Evolutionary conservation across 2,113 vertebrate species (phyloP).

Genomic region (Forbesichthys agassizii): DNA sequence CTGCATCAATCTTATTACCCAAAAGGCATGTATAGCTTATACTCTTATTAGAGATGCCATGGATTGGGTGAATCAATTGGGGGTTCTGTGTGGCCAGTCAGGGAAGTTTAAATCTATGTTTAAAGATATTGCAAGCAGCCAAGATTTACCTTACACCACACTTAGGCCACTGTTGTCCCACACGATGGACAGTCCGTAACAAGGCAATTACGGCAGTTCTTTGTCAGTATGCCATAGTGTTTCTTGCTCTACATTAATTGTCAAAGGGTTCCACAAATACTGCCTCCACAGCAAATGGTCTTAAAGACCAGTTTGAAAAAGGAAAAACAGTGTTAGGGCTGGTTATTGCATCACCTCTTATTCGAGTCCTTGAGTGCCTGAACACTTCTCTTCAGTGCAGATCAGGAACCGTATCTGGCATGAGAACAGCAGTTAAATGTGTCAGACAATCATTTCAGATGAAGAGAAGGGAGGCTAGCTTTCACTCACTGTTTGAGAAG

Average conservation of each 20-base stretch:
- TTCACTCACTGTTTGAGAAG: slow-evolving; percentile 10
- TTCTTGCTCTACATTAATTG: slow-evolving; percentile 17
- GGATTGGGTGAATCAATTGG: slow-evolving; percentile 20
- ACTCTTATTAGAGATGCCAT: slow-evolving; percentile 2
- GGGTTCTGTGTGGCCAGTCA: slow-evolving; percentile 12
- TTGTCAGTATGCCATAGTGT: slow-evolving; percentile 13
- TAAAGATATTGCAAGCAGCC: background rate
- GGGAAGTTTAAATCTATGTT: slow-evolving; percentile 2
- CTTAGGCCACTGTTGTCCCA: background rate
- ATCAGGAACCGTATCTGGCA: slow-evolving; percentile 1
- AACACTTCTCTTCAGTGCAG: slow-evolving; percentile 24
- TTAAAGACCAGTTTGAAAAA: slow-evolving; percentile 21
- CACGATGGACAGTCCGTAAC: background rate
- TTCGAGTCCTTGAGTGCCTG: slow-evolving; percentile 16
- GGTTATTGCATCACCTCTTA: slow-evolving; percentile 18
- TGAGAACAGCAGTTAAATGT: slow-evolving; percentile 10
- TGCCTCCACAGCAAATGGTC: slow-evolving; percentile 18
- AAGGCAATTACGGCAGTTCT: background rate
- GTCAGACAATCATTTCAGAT: slow-evolving; percentile 11
- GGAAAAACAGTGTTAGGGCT: slow-evolving; percentile 13
- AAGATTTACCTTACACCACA: background rate
- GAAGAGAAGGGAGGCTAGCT: slow-evolving; percentile 1
- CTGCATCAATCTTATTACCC: background rate
- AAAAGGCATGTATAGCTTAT: background rate
- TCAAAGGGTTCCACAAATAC: slow-evolving; percentile 12